Evolutionary conservation across 2,797 vertebrate genomes (phyloP).

Genomic region (Anguilla anguilla): DNA sequence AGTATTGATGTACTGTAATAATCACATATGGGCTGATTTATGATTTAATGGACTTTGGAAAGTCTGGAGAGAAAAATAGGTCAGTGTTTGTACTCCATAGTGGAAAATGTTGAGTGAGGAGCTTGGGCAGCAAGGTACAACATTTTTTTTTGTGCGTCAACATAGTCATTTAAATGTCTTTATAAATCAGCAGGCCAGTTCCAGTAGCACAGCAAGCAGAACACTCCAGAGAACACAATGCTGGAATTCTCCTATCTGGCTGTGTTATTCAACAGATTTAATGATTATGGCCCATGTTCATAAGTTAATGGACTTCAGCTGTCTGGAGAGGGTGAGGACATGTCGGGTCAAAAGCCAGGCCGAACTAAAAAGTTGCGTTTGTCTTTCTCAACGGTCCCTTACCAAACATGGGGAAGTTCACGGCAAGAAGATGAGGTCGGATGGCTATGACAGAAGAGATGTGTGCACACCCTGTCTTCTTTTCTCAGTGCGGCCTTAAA

Average conservation of each 20-base stretch:
- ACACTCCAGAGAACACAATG: not conserved
- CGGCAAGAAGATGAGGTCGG: constrained; percentile 41
- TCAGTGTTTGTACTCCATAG: not conserved
- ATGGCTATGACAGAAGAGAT: constrained; percentile 50
- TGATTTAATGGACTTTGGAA: not conserved
- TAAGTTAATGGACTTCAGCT: constrained; percentile 70
- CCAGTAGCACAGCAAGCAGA: not conserved
- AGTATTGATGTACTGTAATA: not conserved
- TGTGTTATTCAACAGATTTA: constrained; percentile 61
- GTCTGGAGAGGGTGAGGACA: constrained; percentile 66
- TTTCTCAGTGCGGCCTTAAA: not conserved
- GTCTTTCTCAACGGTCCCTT: constrained; percentile 71
- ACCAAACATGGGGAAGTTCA: constrained; percentile 61
- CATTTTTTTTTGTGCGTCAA: not conserved
- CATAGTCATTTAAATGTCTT: constrained; percentile 14
- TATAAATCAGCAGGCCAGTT: constrained; percentile 19
- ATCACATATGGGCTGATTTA: constrained; percentile 16
- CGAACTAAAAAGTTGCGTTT: constrained; percentile 71
- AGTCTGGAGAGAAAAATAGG: not conserved
- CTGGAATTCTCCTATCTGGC: not conserved
- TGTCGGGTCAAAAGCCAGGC: constrained; percentile 74
- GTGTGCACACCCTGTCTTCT: constrained; percentile 51
- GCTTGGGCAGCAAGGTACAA: not conserved
- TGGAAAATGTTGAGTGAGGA: not conserved
- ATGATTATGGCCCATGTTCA: constrained; percentile 53